phyloP scores from a whole-genome alignment of 2,888 invertebrate species.

The Ophion obscuratus region DNA sequence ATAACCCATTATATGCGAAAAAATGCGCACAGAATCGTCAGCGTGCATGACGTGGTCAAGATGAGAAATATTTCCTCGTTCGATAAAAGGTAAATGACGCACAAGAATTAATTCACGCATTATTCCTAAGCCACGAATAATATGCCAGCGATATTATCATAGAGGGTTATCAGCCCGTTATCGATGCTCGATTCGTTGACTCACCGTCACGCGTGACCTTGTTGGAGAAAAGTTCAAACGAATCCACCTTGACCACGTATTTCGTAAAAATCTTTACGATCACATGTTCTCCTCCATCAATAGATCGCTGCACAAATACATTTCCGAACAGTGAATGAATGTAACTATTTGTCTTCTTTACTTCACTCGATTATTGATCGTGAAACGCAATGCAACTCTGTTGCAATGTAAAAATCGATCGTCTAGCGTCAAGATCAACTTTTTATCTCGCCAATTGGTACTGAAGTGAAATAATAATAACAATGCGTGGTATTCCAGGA shows the following conservation, averaged over 20 bases:
- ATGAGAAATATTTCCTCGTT: neutral
- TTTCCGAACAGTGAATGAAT: neutral
- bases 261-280: neutral
- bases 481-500: slow-evolving; percentile 1
- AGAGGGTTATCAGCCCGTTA: slow-evolving; percentile 13
- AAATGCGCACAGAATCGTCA: neutral
- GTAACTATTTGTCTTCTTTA: neutral
- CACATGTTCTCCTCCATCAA: neutral
- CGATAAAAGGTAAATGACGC: neutral
- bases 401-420: slow-evolving; percentile 16
- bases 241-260: neutral
- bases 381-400: neutral
- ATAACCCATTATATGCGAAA: neutral
- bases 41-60: neutral
- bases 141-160: slow-evolving; percentile 6
- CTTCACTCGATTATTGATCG: neutral
- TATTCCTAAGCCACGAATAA: slow-evolving; percentile 4
- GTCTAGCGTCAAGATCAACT: neutral
- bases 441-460: slow-evolving; percentile 27
- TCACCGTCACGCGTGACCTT: slow-evolving; percentile 31
- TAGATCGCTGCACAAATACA: neutral
- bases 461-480: slow-evolving; percentile 6
- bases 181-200: slow-evolving; percentile 20
- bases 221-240: slow-evolving; percentile 18
- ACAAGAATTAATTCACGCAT: neutral